Conservation (phyloP, 2,797 vertebrate genomes). For the Todus mexicanus region DNA sequence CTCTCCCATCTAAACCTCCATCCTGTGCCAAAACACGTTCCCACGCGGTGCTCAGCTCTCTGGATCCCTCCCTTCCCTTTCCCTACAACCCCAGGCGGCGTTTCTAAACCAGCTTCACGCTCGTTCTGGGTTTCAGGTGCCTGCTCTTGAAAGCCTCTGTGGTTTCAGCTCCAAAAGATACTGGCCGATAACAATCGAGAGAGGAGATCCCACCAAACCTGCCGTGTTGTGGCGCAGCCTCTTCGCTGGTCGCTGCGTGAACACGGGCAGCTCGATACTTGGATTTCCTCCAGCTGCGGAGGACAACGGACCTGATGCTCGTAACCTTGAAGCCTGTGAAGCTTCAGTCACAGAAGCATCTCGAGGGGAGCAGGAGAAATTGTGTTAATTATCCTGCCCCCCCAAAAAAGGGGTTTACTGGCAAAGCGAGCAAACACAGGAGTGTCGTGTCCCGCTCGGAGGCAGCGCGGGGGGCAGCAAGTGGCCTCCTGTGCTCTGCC, state of each 20-base stretch:
- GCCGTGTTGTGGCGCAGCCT: not conserved
- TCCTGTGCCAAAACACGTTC: too few relatives aligned
- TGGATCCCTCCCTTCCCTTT: not conserved
- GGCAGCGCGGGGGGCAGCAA: fast-evolving
- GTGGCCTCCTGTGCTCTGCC: fast-evolving
- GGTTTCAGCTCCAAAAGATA: not conserved
- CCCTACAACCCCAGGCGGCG: not conserved
- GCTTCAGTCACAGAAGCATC: not conserved
- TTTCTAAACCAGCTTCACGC: fast-evolving
- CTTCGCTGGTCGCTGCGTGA: not conserved
- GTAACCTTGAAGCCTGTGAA: not conserved
- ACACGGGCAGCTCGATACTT: not conserved
- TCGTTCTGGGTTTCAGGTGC: not conserved
- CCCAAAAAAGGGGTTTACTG: not conserved
- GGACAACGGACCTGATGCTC: fast-evolving
- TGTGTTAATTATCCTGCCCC: not conserved
- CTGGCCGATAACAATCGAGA: not conserved
- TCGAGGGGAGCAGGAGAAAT: not conserved
- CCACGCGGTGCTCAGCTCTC: too few relatives aligned
- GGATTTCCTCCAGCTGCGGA: not conserved
- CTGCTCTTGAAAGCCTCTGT: not conserved
- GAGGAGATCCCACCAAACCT: not conserved
- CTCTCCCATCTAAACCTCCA: not conserved
- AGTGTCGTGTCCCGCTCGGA: not conserved
- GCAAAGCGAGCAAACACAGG: not conserved